Evolutionary conservation across 2,113 vertebrate species (phyloP), one percentile per base, ranked within the genome.

Genomic region (Nesogale talazaci): DNA sequence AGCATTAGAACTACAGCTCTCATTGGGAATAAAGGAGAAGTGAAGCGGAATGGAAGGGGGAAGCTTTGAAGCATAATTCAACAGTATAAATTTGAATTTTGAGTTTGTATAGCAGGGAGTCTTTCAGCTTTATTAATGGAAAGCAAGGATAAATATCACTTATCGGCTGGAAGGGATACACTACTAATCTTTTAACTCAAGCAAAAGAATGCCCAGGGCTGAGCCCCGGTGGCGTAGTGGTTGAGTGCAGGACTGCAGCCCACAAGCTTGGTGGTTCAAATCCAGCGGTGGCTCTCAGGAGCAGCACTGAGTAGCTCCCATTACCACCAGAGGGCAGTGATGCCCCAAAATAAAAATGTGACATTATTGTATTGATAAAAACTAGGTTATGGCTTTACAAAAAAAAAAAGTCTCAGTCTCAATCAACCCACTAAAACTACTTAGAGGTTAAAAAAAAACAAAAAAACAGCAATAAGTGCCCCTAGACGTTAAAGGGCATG

Each of bases 181-280:
- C 20, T 76, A 42, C 75, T 90, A 20, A 75, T 23, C 79, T 0
- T 25, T 38, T 82, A 40, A 78, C 57, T 91, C 67, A 92, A 78
- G 19, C 38, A 80, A 89, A 86, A n/a, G 72, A 93, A 80, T 57
- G 86, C n/a, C n/a, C n/a, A n/a, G n/a, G n/a, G n/a, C n/a, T n/a
- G n/a, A n/a, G n/a, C n/a, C n/a, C n/a, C n/a, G n/a, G n/a, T n/a
- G n/a, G n/a, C n/a, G n/a, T n/a, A n/a, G n/a, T n/a, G n/a, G n/a
- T n/a, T n/a, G n/a, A n/a, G n/a, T n/a, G n/a, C n/a, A n/a, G n/a
- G n/a, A n/a, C n/a, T n/a, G n/a, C n/a, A n/a, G n/a, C n/a, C n/a
- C n/a, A n/a, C n/a, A n/a, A n/a, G n/a, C n/a, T n/a, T n/a, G n/a
- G n/a, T n/a, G n/a, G n/a, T n/a, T n/a, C n/a, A n/a, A n/a, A n/a